phyloP scores from a whole-genome alignment of 2,113 vertebrate species.

The Hydrolagus affinis region DNA sequence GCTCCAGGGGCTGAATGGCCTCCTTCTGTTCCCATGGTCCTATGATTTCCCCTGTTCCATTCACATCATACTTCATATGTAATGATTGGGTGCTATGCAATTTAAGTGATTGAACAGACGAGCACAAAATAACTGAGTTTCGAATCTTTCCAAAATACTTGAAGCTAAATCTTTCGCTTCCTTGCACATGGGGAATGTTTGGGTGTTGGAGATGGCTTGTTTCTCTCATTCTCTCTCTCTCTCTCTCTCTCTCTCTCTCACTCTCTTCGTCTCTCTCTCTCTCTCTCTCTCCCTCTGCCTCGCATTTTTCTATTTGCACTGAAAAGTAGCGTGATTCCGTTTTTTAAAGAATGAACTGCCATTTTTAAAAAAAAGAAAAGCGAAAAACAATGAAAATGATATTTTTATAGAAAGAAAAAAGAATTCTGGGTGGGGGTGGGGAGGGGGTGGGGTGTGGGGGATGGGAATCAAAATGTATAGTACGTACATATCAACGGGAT shows the following conservation, averaged over 20 bases:
- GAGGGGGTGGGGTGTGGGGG: background rate
- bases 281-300: background rate
- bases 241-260: background rate
- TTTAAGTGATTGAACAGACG: conserved; percentile 83
- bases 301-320: conserved; percentile 79
- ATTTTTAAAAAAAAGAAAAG: conserved; percentile 52
- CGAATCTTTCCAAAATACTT: conserved; percentile 91
- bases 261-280: background rate
- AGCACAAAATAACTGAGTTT: conserved; percentile 68
- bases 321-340: conserved; percentile 94
- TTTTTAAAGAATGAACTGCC: conserved; percentile 74
- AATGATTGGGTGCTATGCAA: conserved; percentile 95
- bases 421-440: conserved; percentile 56
- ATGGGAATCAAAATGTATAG: conserved; percentile 70
- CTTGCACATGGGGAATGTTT: conserved; percentile 94
- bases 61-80: conserved; percentile 60
- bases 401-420: conserved; percentile 95
- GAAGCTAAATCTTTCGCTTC: conserved; percentile 98
- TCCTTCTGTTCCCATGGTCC: too few species aligned
- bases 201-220: conserved; percentile 61
- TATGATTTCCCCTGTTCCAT: background rate
- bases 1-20: too few species aligned
- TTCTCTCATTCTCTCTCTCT: background rate
- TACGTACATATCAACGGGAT: conserved; percentile 45
- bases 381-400: conserved; percentile 70